phyloP scores from a whole-genome alignment of 2,797 vertebrate genomes.

The Acrossocheilus fasciatus region DNA sequence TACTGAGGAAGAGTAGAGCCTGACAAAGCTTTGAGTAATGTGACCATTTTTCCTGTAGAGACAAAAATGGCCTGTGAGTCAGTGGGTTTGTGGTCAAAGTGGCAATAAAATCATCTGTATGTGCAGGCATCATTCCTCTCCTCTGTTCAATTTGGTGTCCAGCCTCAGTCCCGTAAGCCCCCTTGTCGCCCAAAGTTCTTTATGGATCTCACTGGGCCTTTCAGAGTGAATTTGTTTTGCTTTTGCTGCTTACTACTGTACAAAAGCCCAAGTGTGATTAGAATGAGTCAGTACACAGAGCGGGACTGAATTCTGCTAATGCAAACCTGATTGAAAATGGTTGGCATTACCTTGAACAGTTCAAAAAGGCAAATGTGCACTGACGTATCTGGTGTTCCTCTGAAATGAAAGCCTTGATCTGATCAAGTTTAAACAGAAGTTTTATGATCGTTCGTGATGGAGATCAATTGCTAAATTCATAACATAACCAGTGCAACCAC shows the following conservation, averaged over 20 bases:
- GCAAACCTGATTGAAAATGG: slow-evolving; percentile 8
- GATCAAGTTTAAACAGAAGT: slow-evolving; percentile 27
- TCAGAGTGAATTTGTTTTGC: not conserved
- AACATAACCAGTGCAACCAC: not conserved
- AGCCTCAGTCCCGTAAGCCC: slow-evolving; percentile 3
- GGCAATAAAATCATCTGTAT: not conserved
- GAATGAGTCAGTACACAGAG: not conserved
- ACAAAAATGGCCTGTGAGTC: slow-evolving; percentile 18
- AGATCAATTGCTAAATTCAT: slow-evolving; percentile 31
- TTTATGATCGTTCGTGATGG: slow-evolving; percentile 11
- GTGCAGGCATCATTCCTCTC: slow-evolving; percentile 8
- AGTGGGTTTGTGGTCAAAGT: slow-evolving; percentile 15
- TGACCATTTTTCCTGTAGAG: slow-evolving; percentile 17
- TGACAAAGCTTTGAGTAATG: slow-evolving; percentile 18
- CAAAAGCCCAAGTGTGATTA: not conserved
- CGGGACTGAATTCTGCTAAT: slow-evolving; percentile 1
- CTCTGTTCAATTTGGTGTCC: slow-evolving; percentile 9
- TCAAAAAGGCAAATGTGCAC: slow-evolving; percentile 10
- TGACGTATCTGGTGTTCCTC: slow-evolving; percentile 22
- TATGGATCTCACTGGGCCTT: slow-evolving; percentile 8
- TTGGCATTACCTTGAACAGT: not conserved
- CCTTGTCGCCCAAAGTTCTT: slow-evolving; percentile 29
- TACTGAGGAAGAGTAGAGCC: not conserved
- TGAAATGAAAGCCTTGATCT: slow-evolving; percentile 4
- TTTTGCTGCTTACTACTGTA: not conserved